phyloP scores from a whole-genome alignment of 1,140 invertebrate genomes.

The Formica exsecta region DNA sequence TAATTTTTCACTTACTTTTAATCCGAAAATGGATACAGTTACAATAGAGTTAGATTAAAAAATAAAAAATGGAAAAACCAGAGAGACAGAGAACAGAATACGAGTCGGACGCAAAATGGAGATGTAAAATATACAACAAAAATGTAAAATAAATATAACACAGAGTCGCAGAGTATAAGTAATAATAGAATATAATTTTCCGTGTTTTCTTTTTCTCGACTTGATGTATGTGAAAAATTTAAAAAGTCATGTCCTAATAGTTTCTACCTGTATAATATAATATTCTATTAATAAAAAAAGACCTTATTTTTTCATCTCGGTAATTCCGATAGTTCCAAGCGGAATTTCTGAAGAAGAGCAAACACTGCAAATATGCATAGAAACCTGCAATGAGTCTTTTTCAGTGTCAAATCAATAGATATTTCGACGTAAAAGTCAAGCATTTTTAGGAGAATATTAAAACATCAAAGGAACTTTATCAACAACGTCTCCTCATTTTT shows the following conservation, averaged over 20 bases:
- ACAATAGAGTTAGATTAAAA: background rate
- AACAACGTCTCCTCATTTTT: background rate
- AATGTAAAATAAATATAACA: background rate
- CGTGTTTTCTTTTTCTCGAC: background rate
- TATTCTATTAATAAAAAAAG: background rate
- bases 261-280: slow-evolving; percentile 3
- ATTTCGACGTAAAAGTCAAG: slow-evolving; percentile 28
- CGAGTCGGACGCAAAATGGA: background rate
- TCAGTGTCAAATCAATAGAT: slow-evolving; percentile 52
- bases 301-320: slow-evolving; percentile 46
- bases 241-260: background rate
- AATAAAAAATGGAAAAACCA: background rate
- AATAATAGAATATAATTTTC: slow-evolving; percentile 10
- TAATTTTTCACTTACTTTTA: background rate
- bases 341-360: slow-evolving; percentile 28
- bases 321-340: slow-evolving; percentile 23
- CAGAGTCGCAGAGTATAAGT: background rate
- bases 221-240: slow-evolving; percentile 6
- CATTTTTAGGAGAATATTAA: slow-evolving; percentile 42
- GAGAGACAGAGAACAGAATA: background rate
- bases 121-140: slow-evolving; percentile 1
- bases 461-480: slow-evolving; percentile 40
- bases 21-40: background rate
- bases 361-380: slow-evolving; percentile 30
- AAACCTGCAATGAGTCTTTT: slow-evolving; percentile 35